phyloP scores from a whole-genome alignment of 2,888 invertebrate genomes.

The Pasiphila rectangulata region DNA sequence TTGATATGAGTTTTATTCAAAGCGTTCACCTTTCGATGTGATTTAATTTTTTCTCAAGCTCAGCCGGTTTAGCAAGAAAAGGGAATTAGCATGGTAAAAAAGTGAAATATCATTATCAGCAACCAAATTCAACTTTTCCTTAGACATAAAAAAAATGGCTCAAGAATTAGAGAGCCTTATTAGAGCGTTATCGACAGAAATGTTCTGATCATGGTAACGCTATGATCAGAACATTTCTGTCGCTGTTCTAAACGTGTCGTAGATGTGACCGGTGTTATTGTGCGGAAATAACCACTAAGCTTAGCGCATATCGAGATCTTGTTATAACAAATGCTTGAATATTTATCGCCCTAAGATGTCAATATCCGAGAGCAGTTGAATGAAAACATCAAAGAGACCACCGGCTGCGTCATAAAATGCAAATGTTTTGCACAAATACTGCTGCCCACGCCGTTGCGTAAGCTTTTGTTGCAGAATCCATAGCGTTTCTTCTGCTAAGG shows the following conservation, averaged over 20 bases:
- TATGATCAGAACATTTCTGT: too few relatives aligned
- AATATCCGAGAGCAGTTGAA: slow-evolving; percentile 17
- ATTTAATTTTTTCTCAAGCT: background rate
- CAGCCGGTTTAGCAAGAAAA: background rate
- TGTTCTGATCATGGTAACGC: too few relatives aligned
- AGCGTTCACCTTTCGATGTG: background rate
- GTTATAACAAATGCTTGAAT: background rate
- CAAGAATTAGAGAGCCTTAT: too few relatives aligned
- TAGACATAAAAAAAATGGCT: too few relatives aligned
- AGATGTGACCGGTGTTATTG: too few relatives aligned
- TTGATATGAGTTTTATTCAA: slow-evolving; percentile 6
- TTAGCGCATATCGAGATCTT: background rate
- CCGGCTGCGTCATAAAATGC: slow-evolving; percentile 30
- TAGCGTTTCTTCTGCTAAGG: background rate
- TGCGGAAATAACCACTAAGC: background rate
- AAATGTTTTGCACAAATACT: slow-evolving; percentile 32
- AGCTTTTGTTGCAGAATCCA: slow-evolving; percentile 12
- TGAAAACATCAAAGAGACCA: slow-evolving; percentile 28
- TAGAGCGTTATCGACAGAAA: too few relatives aligned
- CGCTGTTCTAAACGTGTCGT: too few relatives aligned
- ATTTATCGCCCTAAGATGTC: slow-evolving; percentile 6
- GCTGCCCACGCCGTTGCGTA: slow-evolving; percentile 24
- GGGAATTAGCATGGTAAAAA: background rate
- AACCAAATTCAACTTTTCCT: too few relatives aligned
- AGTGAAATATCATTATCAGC: background rate